Evolutionary conservation across 30 jellyfish, hydroid and myxozoan genomes (phyloP).

Genomic region (Chironex yamaguchii): DNA sequence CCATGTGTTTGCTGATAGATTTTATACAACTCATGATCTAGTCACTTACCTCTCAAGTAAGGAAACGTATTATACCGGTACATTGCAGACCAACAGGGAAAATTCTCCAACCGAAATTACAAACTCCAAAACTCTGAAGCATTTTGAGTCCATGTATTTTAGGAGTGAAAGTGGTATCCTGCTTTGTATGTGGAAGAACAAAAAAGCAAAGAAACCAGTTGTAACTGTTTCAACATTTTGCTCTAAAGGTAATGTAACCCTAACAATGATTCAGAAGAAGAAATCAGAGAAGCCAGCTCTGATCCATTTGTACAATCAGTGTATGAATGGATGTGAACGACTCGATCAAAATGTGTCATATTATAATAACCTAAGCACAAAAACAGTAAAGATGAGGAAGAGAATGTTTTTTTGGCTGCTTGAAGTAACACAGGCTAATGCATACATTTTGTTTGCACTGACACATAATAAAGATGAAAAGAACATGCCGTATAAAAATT

Average conservation of each 20-base stretch:
- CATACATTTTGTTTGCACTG: conserved; percentile 13
- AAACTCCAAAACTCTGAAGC: not conserved
- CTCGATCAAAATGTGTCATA: conserved; percentile 46
- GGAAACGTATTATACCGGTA: conserved; percentile 23
- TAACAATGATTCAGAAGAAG: not conserved
- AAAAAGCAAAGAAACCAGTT: conserved; percentile 44
- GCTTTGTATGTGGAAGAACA: conserved; percentile 11
- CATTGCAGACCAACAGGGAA: not conserved
- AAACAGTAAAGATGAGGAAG: conserved; percentile 30
- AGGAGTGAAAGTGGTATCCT: conserved; percentile 15
- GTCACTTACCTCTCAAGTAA: not conserved
- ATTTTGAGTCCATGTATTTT: conserved; percentile 5
- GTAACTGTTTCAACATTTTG: conserved; percentile 5
- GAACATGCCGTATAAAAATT: too few species aligned
- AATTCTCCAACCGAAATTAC: not conserved
- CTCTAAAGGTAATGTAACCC: not conserved
- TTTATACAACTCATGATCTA: conserved; percentile 5
- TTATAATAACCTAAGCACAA: not conserved
- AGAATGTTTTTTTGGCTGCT: conserved; percentile 15
- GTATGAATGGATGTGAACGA: conserved; percentile 37
- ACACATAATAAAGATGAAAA: too few species aligned
- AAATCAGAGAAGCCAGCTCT: not conserved
- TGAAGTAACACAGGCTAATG: conserved; percentile 25
- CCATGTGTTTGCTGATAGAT: conserved; percentile 56
- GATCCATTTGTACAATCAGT: not conserved